Percentiles rank a stretch among this genome's conserved stretches.
Conservation (phyloP, 2,888 invertebrate species). For the Temnothorax rugatulus region DNA sequence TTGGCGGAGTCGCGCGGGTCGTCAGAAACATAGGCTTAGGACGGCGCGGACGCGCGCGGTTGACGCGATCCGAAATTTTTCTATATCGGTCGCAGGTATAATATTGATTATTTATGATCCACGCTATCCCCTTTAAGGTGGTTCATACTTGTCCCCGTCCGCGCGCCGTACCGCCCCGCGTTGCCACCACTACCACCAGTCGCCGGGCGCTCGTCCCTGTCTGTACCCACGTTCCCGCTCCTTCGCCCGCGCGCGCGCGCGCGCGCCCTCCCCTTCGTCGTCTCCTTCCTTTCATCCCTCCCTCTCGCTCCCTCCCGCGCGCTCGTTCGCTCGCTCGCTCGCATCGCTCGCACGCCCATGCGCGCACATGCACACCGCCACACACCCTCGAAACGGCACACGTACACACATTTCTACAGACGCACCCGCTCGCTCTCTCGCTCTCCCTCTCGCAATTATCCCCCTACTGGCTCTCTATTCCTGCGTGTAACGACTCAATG, state of each 20-base stretch:
- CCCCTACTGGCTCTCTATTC: constrained; percentile 80
- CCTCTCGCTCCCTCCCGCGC: constrained; percentile 45
- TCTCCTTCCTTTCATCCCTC: constrained; percentile 38
- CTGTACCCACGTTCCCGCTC: constrained; percentile 46
- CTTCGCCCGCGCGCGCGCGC: constrained; percentile 56
- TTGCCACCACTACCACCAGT: constrained; percentile 74
- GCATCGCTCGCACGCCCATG: constrained; percentile 39
- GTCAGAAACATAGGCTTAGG: background rate
- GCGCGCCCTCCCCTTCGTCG: constrained; percentile 48
- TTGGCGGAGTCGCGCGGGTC: background rate
- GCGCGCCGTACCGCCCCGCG: constrained; percentile 73
- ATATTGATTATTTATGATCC: constrained; percentile 85
- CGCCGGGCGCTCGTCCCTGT: constrained; percentile 21
- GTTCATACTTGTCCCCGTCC: constrained; percentile 83
- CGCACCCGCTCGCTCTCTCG: constrained; percentile 32
- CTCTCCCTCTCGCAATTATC: constrained; percentile 67
- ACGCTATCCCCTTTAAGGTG: constrained; percentile 85
- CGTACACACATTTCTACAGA: background rate
- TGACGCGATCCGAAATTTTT: constrained; percentile 50
- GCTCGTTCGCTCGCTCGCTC: too few relatives aligned
- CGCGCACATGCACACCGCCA: background rate
- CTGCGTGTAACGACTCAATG: constrained; percentile 85
- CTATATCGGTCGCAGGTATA: constrained; percentile 78
- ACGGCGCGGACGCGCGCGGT: background rate
- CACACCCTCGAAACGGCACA: background rate